Base-by-base conservation (phyloP, 2,113 vertebrate species). In the Struthio camelus region DNA sequence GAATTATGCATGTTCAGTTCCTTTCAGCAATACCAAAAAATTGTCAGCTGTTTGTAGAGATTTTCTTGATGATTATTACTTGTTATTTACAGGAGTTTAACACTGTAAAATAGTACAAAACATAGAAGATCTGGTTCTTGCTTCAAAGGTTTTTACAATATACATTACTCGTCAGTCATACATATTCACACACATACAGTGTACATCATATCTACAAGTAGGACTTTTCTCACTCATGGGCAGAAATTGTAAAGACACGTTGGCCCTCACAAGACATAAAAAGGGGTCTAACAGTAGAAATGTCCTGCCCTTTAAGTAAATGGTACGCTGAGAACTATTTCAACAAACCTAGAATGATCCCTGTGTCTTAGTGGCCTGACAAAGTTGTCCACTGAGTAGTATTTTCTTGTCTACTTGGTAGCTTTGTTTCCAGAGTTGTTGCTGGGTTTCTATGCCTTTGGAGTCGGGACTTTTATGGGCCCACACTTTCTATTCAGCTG, bases 381-480 rank as follows among this genome's bases (percentile, higher is more conserved):
- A 61, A 81, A 75, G 22, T 19, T 32, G 15, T 61, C 48, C 32
- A 1, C 4, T 7, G 85, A 71, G 71, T 11, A 67, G 27, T 23
- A 40, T 61, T 77, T 71, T 40, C 32, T 69, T 42, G 14, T 66
- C 15, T 72, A 14, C 6, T 27, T 42, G 18, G 3, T 20, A 69
- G 18, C n/a, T 90, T 67, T 24, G 5, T 87, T 93, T 95, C 25
- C 36, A 67, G 59, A 58, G 66, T 11, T 58, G 17, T 38, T 48
- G 58, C 13, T 19, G 85, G 62, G 3, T 81, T 94, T 87, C 61
- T 91, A 32, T 89, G 61, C 48, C 6, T 2, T 70, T 79, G 51
- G n/a, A 72, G 38, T 48, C 0, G 0, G 30, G n/a, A 40, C 34
- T 72, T 38, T 69, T 30, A 8, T 54, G 58, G 44, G 51, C 40